Evolutionary conservation across 2,797 vertebrate genomes (phyloP), one percentile per base, ranked within the genome.

Genomic region (Sebastes variabilis): DNA sequence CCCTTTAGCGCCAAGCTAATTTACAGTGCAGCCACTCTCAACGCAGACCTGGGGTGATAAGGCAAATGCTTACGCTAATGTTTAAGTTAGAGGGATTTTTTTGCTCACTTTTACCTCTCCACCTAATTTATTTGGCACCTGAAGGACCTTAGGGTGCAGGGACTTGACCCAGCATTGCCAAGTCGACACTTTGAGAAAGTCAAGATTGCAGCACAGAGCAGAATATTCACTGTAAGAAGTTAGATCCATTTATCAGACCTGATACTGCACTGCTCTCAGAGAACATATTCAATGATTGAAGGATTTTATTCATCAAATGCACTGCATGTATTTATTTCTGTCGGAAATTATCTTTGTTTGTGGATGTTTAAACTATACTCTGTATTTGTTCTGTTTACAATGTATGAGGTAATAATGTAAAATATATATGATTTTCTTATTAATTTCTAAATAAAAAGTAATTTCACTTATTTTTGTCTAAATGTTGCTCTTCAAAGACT

Each of bases 51-150:
- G 81, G 68, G 83, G 90, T 90, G 92, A 92, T 91, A 73, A 88
- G 88, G 81, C 87, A 86, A 90, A 90, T 91, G 94, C 93, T 94
- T 92, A 93, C 88, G 13, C 87, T 86, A 73, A 91, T 90, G 83
- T 90, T 92, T 82, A 90, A 89, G 76, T 89, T 85, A 27, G 71
- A 75, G n/a, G 69, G 62, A 75, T 78, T 72, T 81, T 66, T 25
- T 49, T 22, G 38, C 29, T 79, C 55, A 74, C 29, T 84, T 80
- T 85, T 70, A 66, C 77, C 61, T 86, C 69, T 85, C 27, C 58
- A n/a, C 24, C 79, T 92, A 79, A 92, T 92, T 92, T 90, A 84
- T 89, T 87, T 80, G 83, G 84, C 80, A 89, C 82, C 77, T 85
- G 61, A 54, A 85, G 87, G 86, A 84, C 80, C 85, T 77, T 16